Evolutionary conservation across 2,113 vertebrate genomes (phyloP).

Genomic region (Rhinopithecus roxellana): DNA sequence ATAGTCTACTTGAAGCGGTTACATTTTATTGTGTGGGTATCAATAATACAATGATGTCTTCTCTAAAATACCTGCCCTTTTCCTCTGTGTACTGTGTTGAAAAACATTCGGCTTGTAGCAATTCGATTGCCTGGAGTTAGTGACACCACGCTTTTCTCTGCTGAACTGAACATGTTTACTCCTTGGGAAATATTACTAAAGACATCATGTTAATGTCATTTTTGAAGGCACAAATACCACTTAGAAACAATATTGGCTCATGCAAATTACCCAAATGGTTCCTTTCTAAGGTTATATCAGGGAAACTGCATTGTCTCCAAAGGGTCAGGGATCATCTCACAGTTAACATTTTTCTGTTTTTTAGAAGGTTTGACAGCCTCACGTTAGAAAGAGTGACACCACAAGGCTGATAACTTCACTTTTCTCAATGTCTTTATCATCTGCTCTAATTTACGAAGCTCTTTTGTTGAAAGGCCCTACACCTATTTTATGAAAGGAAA

Average conservation of each 20-base stretch:
- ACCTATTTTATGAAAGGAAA: not conserved
- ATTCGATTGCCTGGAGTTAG: conserved; percentile 54
- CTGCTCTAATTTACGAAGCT: not conserved
- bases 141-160: conserved; percentile 59
- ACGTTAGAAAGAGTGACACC: not conserved
- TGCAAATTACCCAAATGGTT: not conserved
- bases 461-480: not conserved
- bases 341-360: not conserved
- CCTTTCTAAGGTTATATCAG: not conserved
- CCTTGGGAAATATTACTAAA: conserved; percentile 58
- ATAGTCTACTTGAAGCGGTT: conserved; percentile 25
- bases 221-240: conserved; percentile 38
- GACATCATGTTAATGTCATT: conserved; percentile 33
- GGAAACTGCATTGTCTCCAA: not conserved
- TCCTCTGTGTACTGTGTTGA: conserved; percentile 45
- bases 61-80: conserved; percentile 58
- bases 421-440: not conserved
- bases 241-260: not conserved
- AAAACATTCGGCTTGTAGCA: not conserved
- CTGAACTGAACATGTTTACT: conserved; percentile 57
- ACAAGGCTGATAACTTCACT: not conserved
- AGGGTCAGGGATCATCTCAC: not conserved
- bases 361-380: not conserved
- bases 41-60: conserved; percentile 69
- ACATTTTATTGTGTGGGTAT: conserved; percentile 47